phyloP scores from a whole-genome alignment of 2,888 invertebrate genomes.

The Leptinotarsa peninsularis region DNA sequence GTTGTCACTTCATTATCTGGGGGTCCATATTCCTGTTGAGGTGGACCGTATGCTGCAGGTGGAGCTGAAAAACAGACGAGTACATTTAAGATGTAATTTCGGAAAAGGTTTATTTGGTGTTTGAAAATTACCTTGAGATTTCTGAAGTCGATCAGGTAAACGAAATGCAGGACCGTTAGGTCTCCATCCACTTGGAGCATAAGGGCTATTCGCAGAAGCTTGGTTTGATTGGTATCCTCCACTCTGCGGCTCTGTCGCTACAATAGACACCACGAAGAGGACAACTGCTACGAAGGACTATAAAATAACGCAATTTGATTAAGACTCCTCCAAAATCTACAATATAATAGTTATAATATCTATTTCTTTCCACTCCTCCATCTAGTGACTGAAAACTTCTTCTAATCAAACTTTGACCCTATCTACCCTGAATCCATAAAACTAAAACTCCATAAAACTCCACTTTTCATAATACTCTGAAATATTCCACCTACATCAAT shows the following conservation, averaged over 20 bases:
- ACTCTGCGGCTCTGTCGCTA: constrained; percentile 66
- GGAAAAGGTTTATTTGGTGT: constrained; percentile 21
- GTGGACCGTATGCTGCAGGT: constrained; percentile 52
- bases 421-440: no score
- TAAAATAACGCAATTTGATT: constrained; percentile 20
- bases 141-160: constrained; percentile 58
- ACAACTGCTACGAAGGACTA: constrained; percentile 63
- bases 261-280: constrained; percentile 63
- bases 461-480: neutral
- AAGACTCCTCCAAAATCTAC: no score
- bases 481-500: constrained; percentile 56
- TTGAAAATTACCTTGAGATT: constrained; percentile 28
- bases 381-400: no score
- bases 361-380: no score
- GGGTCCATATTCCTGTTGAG: constrained; percentile 56
- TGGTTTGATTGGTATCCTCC: constrained; percentile 57
- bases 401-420: no score
- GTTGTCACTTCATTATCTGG: constrained; percentile 50
- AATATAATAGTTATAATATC: no score
- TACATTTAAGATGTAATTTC: neutral
- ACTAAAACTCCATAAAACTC: no score
- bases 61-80: constrained; percentile 34
- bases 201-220: constrained; percentile 59
- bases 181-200: constrained; percentile 65
- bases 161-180: constrained; percentile 66